Evolutionary conservation across 2,113 vertebrate species (phyloP), one percentile per base, ranked within the genome.

Genomic region (Galbula dea): DNA sequence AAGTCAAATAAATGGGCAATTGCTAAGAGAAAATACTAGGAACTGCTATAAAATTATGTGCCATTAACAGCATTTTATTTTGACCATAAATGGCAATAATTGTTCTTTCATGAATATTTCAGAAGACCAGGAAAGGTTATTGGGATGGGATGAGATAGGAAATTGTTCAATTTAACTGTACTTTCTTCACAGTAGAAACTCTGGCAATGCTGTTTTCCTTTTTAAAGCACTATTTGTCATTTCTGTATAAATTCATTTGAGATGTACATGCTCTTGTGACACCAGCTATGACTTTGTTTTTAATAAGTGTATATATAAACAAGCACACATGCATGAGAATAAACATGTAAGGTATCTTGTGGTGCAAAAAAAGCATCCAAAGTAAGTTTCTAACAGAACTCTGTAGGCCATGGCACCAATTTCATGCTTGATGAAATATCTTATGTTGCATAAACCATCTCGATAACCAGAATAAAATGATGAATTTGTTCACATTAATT

Each of bases 391-490:
- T 34, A 79, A 59, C 24, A 83, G 41, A 74, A 29, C 9, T 95
- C 46, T 88, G 46, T 77, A 69, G 46, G 59, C 58, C 41, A 8
- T 71, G 76, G 12, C 74, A 92, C 43, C 43, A 72, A 82, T 93
- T 96, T 96, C 55, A 58, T 71, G 69, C 45, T 85, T 89, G 74
- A 43, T 63, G 52, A 93, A 94, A 96, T n/a, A 92, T 87, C 39
- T 83, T 83, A 4, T 51, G 37, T 93, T 96, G 65, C 27, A 87
- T 95, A 92, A 95, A 94, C 8, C 7, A 59, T 86, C 62, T 48
- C 51, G 82, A 92, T 96, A 96, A 88, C 77, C 52, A 91, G 48
- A 97, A 94, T 91, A 96, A 95, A 97, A 94, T 88, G 16, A 95
- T 45, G 77, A 75, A 83, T 96, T 66, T 96, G 20, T 88, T 95